Base-by-base conservation (phyloP, 2,113 vertebrate species). In the Xiphophorus couchianus region DNA sequence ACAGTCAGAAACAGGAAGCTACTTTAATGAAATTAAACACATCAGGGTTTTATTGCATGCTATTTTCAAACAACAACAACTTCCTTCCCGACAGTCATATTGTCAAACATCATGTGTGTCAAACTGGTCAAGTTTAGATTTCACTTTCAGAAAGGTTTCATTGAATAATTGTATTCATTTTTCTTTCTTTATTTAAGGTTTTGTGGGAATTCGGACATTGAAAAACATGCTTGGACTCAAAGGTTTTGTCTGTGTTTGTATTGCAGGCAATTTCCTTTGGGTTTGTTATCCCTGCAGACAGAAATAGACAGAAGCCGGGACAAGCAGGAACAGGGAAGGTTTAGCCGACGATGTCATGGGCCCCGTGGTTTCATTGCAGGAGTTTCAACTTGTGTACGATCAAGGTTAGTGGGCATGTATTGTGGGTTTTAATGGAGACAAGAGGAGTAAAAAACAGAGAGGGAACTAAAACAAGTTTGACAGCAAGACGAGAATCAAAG, bases 271-370 rank as follows among this genome's bases (percentile, higher is more conserved):
- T 81, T 86, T 80, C 68, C 39, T 9, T 84, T 25, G 35, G 89
- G 87, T 92, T 93, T 92, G 84, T 92, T 92, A 89, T 92, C 69
- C 80, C 81, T 90, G 74, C 72, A 48, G 87, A 80, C 88, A 84
- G 83, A 88, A 88, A 87, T 89, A 89, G 83, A 91, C 82, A 80
- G 77, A 85, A 75, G 80, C 73, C 73, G 80, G 74, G 84, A n/a
- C 5, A 22, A 17, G 51, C 51, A n/a, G 22, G 51, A 58, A 58
- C 51, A n/a, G 51, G 22, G 25, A 58, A 58, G 51, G 78, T 84
- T 90, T 91, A 80, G 84, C 83, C 88, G 83, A 86, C 84, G 83
- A 74, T 88, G 84, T 82, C 86, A 89, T 37, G 81, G 74, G 65
- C 78, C 81, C 73, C 82, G 80, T 77, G 68, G 78, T 78, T 48